Base-by-base conservation (phyloP, 2,888 invertebrate species). In the Margaritifera margaritifera region DNA sequence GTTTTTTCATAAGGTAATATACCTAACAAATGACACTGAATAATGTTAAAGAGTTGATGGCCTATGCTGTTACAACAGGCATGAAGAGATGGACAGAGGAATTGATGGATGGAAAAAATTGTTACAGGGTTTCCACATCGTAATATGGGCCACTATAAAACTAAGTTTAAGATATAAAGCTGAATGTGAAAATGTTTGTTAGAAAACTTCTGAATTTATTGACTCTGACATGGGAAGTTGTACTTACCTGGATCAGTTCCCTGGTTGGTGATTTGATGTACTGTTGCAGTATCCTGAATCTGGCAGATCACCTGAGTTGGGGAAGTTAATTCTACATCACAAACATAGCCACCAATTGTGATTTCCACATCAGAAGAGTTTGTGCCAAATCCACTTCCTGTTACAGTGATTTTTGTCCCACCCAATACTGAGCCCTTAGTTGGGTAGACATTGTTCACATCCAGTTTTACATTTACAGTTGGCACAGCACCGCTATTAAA, bases 351-450 rank as follows among this genome's bases (percentile, higher is more conserved):
- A 56, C 85, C 84, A 5, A 85, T 71, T 22, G 62, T 79, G n/a
- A 84, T 80, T 24, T 72, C 66, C 22, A 75, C 71, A n/a, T 56
- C 6, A 2, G 69, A 72, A 1, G 56, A 31, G 25, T 71, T 71
- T n/a, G 70, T 69, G 42, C 75, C 76, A 61, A 86, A 85, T 2
- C 84, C 84, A 8, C 75, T 70, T 1, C 86, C 86, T 11, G 72
- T 76, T 19, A 86, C 62, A 2, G 81, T 83, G 22, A 85, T 59
- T 31, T 55, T 66, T 3, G 84, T 82, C 18, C 84, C 84, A 5
- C 84, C 84, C 27, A 74, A 74, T 24, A 82, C 11, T 5, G 82
- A 82, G 4, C 84, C 82, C 50, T 66, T 53, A 2, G 64, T 27
- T n/a, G 84, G 84, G 57, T 61, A 78, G 20, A 84, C 69, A 31